A percentile compares a stretch with the other conserved stretches of the same genome.
These are phyloP conservation scores for Macrophya alboannulata DNA, from an alignment of 2,888 invertebrate species.

Conservation along the genomic window DNA sequence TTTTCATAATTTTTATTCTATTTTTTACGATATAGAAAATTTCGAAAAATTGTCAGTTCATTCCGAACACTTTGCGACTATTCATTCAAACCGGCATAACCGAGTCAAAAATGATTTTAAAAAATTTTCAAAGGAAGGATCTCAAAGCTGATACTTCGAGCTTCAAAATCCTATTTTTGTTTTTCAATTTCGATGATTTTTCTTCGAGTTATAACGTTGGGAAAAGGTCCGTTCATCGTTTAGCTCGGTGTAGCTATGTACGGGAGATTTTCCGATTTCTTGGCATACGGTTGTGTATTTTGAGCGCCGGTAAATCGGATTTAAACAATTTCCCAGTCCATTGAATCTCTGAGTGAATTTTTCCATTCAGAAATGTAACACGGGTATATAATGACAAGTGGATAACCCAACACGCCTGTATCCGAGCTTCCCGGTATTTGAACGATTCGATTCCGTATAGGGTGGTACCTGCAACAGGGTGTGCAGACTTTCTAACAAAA, in stretches of 20 bases:
- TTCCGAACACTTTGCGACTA: neutral
- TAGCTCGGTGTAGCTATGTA: neutral
- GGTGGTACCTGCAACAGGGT: neutral
- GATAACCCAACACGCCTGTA: conserved; percentile 32
- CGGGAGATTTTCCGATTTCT: neutral
- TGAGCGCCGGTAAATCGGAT: conserved; percentile 27
- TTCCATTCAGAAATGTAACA: conserved; percentile 17
- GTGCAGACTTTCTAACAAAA: conserved; percentile 6
- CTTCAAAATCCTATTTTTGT: neutral
- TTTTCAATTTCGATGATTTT: neutral
- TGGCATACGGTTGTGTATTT: neutral
- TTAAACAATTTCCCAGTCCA: conserved; percentile 39
- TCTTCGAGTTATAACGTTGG: neutral
- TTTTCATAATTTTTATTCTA: neutral
- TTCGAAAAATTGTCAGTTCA: neutral
- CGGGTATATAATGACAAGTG: conserved; percentile 37
- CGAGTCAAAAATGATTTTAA: neutral
- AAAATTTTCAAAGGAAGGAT: neutral
- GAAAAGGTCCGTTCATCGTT: neutral
- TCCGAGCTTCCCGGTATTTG: conserved; percentile 7
- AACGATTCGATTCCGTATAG: conserved; percentile 6
- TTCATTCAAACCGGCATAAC: neutral
- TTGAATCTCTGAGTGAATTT: conserved; percentile 44
- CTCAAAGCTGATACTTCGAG: neutral
- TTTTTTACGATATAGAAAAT: neutral